Percentiles rank a stretch among this genome's conserved stretches.
phyloP scores from a whole-genome alignment of 2,113 vertebrate genomes.

The Cyanoramphus novaezelandiae region DNA sequence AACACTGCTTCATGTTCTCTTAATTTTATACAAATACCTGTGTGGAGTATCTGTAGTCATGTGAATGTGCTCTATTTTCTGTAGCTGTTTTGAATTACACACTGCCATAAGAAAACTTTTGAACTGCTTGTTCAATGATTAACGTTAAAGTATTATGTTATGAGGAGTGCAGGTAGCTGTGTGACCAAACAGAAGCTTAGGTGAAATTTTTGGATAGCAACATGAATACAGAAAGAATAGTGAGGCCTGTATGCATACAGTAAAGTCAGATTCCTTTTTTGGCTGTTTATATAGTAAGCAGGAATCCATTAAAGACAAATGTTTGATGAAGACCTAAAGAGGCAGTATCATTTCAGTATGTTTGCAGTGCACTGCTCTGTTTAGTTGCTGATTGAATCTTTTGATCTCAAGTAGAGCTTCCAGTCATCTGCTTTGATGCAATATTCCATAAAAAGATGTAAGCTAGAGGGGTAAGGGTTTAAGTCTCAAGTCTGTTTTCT shows the following conservation, averaged over 20 bases:
- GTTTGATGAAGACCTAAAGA: background rate
- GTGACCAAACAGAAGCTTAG: background rate
- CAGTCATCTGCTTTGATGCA: background rate
- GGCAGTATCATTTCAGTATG: background rate
- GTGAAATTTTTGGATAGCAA: background rate
- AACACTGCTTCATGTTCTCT: background rate
- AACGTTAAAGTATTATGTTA: background rate
- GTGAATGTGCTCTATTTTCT: background rate
- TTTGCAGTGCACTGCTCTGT: background rate
- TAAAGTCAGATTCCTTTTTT: background rate
- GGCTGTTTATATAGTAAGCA: background rate
- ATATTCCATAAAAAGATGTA: background rate
- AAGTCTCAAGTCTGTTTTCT: background rate
- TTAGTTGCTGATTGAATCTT: slow-evolving; percentile 13
- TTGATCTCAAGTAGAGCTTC: background rate
- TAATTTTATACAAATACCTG: background rate
- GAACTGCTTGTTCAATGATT: background rate
- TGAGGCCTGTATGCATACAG: background rate
- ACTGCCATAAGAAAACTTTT: background rate
- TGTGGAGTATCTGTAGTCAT: background rate
- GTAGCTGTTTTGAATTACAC: background rate
- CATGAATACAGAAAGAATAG: background rate
- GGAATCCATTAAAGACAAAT: slow-evolving; percentile 20
- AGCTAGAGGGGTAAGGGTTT: background rate
- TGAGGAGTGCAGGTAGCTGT: background rate